Evolutionary conservation across 2,888 invertebrate genomes (phyloP), one percentile per base, ranked within the genome.

Genomic region (Stramonita haemastoma): DNA sequence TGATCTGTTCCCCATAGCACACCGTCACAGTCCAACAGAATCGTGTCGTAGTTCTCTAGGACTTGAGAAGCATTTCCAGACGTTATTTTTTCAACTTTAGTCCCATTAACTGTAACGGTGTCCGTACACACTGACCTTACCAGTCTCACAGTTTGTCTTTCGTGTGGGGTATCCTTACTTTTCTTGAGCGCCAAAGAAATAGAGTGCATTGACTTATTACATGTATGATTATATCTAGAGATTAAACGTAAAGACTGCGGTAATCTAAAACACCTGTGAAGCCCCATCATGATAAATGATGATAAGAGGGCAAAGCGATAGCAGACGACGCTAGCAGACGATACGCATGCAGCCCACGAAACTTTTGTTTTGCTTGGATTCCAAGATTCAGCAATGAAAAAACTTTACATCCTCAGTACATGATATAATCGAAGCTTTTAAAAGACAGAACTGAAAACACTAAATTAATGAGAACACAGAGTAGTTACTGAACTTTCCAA

Each of bases 21-120:
- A 15, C 95, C 95, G 90, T 95, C 95, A 92, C 94, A 94, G 90
- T 95, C 95, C 15, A 95, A 85, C 79, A 95, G 83, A 86, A 94
- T 91, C 0, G 93, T 93, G 90, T 94, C 94, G 86, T 95, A 94
- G 17, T 91, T 90, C 17, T 91, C 90, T 26, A 94, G 85, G 73
- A 94, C 90, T 22, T 90, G 79, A 11, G 26, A 84, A n/a, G 87
- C 88, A 57, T 83, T 90, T 70, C 73, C 15, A 56, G 34, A 5
- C 36, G 60, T 81, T 77, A 91, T 79, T 70, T 91, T 87, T 57
- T 29, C 13, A 8, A 90, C 46, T 46, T 86, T 36, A 32, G 26
- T n/a, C 13, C 32, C 29, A 19, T 87, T 87, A 19, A 87, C 32
- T 36, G 66, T n/a, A 34, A 70, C 29, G 11, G 84, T 66, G 32